Evolutionary conservation across 2,113 vertebrate genomes (phyloP), one percentile per base, ranked within the genome.

Genomic region (Boulengeromyrus knoepffleri): DNA sequence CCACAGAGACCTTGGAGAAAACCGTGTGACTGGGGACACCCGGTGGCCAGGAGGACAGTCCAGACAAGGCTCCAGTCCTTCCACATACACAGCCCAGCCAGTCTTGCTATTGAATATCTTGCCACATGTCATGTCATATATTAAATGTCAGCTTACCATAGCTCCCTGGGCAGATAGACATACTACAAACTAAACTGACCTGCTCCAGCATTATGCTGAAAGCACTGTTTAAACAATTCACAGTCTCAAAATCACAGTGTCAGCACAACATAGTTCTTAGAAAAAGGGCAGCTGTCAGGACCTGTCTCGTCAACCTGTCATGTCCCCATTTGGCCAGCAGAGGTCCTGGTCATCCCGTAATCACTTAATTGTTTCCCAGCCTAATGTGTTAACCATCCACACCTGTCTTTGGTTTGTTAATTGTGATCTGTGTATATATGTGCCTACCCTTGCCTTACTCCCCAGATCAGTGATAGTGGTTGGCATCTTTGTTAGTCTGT

Each of bases 1-100:
- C 90, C 90, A 90, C 62, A 5, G 90, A 89, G 17, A 88, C 9
- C 45, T 5, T 9, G n/a, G 90, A 74, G 49, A 89, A n/a, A 17
- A 12, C 9, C 27, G 3, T 90, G 52, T 90, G 42, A 88, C 21
- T 6, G 45, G 31, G 88, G 21, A 9, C 70, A 3, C 27, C 70
- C 0, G 12, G 70, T 77, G 70, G 42, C 39, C 83, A 47, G 24
- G 42, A 42, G 83, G 39, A 47, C 10, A 36, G 15, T 77, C 70
- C 70, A 39, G 10, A 77, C 27, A 77, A 39, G 36, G 5, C 15
- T 77, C 70, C 70, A 39, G 24, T 39, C 27, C 70, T 17, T 77
- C 39, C 15, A 77, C 5, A 39, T 39, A 39, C 17, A 39, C 31
- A 36, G 36, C 27, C 31, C 15, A 17, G 70, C 3, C 70, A 39